Evolutionary conservation across 2,113 vertebrate species (phyloP), one percentile per base, ranked within the genome.

Genomic region (Callocephalon fimbriatum): DNA sequence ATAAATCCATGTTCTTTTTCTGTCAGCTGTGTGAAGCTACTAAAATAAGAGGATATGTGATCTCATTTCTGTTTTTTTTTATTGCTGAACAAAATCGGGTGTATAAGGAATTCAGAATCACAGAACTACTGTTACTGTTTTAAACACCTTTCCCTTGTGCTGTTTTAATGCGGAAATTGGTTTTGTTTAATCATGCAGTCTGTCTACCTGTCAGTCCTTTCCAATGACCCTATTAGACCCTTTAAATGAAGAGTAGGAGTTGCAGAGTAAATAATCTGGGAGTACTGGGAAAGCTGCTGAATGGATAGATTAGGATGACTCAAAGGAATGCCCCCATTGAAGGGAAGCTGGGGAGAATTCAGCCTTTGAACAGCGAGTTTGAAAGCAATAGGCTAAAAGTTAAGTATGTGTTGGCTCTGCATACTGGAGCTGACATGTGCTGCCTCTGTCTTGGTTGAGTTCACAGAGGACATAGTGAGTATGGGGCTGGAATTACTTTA

Each of bases 1-100:
- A 86, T 84, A 93, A 93, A 88, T 93, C 76, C n/a, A 14, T 71
- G 26, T 70, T 94, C 65, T 92, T 90, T 84, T 93, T 58, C 44
- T 93, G 35, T 62, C 74, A 80, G 66, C 66, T 87, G 17, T 73
- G 13, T 93, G 65, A 88, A 94, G 90, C 61, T 85, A 72, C 65
- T 56, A 61, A 78, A 95, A 91, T 88, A 77, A 62, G 22, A 80
- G 77, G 70, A 37, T 94, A 37, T 47, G 13, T 65, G 62, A 74
- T 92, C 75, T 96, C 19, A 3, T 76, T 95, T 78, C 65, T 66
- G 9, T 1, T 0, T 54, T 73, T 38, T 86, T 72, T 84, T 8
- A 81, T 67, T 62, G 80, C n/a, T 87, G 56, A 72, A 79, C 91
- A 83, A 54, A 38, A 22, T 17, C 8, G 22, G 20, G 5, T 45